Percentiles rank a stretch among this genome's conserved stretches.
Evolutionary conservation across 1,140 invertebrate genomes (phyloP).

Genomic region (Ips nitidus): DNA sequence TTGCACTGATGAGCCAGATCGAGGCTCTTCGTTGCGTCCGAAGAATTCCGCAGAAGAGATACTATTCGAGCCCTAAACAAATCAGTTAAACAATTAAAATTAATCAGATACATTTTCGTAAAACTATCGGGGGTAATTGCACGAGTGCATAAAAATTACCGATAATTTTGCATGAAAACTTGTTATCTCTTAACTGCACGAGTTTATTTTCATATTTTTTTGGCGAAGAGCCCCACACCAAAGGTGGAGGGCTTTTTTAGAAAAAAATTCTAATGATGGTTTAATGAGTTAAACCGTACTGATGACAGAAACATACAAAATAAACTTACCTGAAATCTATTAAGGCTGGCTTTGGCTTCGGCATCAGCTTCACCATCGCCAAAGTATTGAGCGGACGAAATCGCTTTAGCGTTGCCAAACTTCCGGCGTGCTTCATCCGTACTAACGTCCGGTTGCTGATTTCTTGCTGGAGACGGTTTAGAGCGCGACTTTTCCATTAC

Average conservation of each 20-base stretch:
- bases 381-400: slow-evolving; percentile 97
- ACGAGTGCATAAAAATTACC: no score
- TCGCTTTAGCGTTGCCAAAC: slow-evolving; percentile 95
- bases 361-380: slow-evolving; percentile 67
- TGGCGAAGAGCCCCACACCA: no score
- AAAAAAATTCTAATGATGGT: no score
- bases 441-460: neutral
- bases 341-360: slow-evolving; percentile 60
- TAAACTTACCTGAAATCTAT: slow-evolving; percentile 68
- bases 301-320: no score
- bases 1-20: slow-evolving; percentile 11
- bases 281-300: no score
- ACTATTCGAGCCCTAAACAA: slow-evolving; percentile 66
- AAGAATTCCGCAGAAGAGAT: slow-evolving; percentile 98
- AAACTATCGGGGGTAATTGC: no score
- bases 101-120: neutral
- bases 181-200: no score
- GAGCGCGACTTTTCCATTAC: slow-evolving; percentile 30
- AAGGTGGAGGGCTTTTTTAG: no score
- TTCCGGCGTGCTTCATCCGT: slow-evolving; percentile 83
- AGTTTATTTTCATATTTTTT: no score
- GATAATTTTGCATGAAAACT: no score
- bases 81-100: neutral
- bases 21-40: slow-evolving; percentile 55
- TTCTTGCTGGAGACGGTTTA: neutral